Evolutionary conservation across 1,140 invertebrate species (phyloP), one percentile per base, ranked within the genome.

Genomic region (Sycophila sp.): DNA sequence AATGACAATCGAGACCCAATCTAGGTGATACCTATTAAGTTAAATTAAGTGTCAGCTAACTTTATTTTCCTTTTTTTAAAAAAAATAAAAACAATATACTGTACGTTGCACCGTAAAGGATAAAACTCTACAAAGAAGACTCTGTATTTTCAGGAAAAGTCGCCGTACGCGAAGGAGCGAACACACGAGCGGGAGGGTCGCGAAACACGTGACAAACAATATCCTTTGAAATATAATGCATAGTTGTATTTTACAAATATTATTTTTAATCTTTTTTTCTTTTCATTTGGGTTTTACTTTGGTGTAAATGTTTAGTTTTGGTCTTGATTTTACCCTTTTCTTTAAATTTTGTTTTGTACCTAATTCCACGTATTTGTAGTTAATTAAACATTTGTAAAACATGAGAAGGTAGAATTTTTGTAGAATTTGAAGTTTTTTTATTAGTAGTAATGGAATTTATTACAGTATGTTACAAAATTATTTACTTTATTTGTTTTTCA

Each of bases 131-230:
- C 65, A 70, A 73, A 4, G 42, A 69, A 59, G 45, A 26, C 56
- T 73, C 73, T 74, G 11, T 85, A 78, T 76, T 88, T 88, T 77
- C 85, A 92, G 91, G 91, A 93, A 81, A 90, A 92, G 79, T 92
- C 91, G 24, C 91, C 91, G 26, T 91, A 92, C 76, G 76, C 81
- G 19, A 85, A 89, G 74, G 89, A 90, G 74, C 80, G 90, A 77
- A 89, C 89, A 78, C 88, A 91, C 71, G 91, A 91, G 58, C 89
- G 92, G 71, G 91, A 93, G 72, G 85, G 88, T 38, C 86, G 88
- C 71, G 91, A 92, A 81, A 86, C 87, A 62, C 86, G 91, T 79
- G 91, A 93, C 71, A 93, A 93, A 90, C 91, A 93, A 93, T 93
- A 93, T 93, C 92, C 91, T 92, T 92, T 90, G 53, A 47, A 24